Evolutionary conservation across 2,888 invertebrate species (phyloP).

Genomic region (Papilio elwesi): DNA sequence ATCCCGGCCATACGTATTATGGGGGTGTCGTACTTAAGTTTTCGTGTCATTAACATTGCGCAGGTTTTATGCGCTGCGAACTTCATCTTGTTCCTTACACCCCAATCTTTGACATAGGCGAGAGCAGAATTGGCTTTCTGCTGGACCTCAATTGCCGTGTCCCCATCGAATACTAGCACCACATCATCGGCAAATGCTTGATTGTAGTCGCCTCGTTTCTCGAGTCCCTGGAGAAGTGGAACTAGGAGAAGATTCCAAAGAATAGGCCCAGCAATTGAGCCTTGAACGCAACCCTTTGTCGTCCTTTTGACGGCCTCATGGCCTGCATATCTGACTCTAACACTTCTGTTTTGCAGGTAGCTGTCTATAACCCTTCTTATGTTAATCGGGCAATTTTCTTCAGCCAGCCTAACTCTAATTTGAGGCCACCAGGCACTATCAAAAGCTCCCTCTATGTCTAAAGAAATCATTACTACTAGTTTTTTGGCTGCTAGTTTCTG

Average conservation of each 20-base stretch:
- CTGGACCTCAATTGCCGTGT: constrained; percentile 14
- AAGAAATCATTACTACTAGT: too few species aligned
- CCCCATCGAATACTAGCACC: constrained; percentile 1
- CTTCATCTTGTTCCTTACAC: constrained; percentile 26
- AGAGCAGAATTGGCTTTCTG: constrained; percentile 29
- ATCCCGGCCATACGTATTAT: background rate
- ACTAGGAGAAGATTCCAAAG: background rate
- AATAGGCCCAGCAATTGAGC: background rate
- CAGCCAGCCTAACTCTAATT: background rate
- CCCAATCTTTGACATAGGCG: constrained; percentile 13
- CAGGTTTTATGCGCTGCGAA: constrained; percentile 13
- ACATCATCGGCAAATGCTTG: too few species aligned
- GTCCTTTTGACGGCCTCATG: background rate
- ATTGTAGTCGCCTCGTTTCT: background rate
- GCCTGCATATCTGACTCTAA: constrained; percentile 15
- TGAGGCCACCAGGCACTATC: constrained; percentile 15
- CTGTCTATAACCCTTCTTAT: constrained; percentile 18
- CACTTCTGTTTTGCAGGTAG: constrained; percentile 19
- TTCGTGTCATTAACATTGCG: constrained; percentile 31
- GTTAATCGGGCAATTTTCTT: background rate
- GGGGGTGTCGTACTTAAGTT: background rate
- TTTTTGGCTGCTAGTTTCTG: too few species aligned
- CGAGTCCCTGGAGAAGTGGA: background rate
- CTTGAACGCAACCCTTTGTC: background rate
- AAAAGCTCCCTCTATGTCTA: background rate